phyloP scores from a whole-genome alignment of 2,888 invertebrate genomes.

The Thymelicus acteon region DNA sequence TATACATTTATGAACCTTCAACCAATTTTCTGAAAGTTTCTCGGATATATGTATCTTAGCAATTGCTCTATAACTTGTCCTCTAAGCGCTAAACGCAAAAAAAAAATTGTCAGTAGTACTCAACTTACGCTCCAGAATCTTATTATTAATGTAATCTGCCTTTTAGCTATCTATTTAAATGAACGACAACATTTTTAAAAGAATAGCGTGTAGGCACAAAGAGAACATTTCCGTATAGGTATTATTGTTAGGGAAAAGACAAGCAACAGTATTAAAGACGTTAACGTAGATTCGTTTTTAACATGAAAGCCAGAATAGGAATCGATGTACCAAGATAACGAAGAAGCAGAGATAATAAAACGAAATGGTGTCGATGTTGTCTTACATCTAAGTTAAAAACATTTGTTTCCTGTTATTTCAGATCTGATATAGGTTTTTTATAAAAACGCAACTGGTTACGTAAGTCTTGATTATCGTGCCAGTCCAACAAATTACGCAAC shows the following conservation, averaged over 20 bases:
- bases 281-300: constrained; percentile 24
- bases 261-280: constrained; percentile 11
- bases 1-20: too few relatives aligned
- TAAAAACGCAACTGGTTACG: constrained; percentile 5
- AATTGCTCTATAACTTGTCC: too few relatives aligned
- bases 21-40: too few relatives aligned
- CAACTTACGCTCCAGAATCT: too few relatives aligned
- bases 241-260: not conserved
- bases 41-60: too few relatives aligned
- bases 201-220: not conserved
- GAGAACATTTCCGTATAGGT: not conserved
- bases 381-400: constrained; percentile 30
- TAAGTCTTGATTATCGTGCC: constrained; percentile 11
- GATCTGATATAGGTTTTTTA: constrained; percentile 15
- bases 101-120: too few relatives aligned
- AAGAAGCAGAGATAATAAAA: constrained; percentile 31
- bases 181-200: too few relatives aligned
- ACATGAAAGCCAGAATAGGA: constrained; percentile 30
- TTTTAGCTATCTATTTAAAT: too few relatives aligned
- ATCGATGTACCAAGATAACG: constrained; percentile 29
- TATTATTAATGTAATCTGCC: too few relatives aligned
- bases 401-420: constrained; percentile 30
- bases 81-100: too few relatives aligned
- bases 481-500: not conserved
- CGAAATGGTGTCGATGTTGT: constrained; percentile 35